Evolutionary conservation across 2,888 invertebrate species (phyloP).

Genomic region (Sialis lutaria): DNA sequence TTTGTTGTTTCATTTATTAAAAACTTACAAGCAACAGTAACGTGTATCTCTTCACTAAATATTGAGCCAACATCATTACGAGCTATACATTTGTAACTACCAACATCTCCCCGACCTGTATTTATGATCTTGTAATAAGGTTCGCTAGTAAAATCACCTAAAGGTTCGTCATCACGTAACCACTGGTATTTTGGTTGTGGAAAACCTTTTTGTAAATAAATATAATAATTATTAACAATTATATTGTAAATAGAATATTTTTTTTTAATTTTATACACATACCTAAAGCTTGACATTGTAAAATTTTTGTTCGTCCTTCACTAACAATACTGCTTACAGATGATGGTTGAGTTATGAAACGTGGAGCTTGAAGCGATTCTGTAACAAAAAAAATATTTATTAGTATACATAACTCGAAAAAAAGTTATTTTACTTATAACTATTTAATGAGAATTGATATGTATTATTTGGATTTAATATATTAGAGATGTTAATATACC

Average conservation of each 20-base stretch:
- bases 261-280: conserved; percentile 22
- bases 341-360: conserved; percentile 75
- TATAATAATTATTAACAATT: background rate
- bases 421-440: too few relatives aligned
- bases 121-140: conserved; percentile 69
- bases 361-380: conserved; percentile 61
- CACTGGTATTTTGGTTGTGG: conserved; percentile 88
- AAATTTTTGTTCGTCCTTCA: conserved; percentile 77
- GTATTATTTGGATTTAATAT: too few relatives aligned
- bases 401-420: too few relatives aligned
- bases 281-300: conserved; percentile 86
- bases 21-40: conserved; percentile 83
- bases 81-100: conserved; percentile 84
- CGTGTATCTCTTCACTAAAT: conserved; percentile 76
- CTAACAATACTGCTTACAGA: conserved; percentile 72
- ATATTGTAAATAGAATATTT: background rate
- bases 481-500: too few relatives aligned
- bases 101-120: conserved; percentile 67
- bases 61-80: conserved; percentile 83
- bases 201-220: conserved; percentile 41
- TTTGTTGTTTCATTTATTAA: too few relatives aligned
- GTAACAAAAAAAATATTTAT: conserved; percentile 19
- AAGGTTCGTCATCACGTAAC: conserved; percentile 69
- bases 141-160: conserved; percentile 66
- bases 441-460: too few relatives aligned